These are phyloP conservation scores for Andrena fulva DNA, from an alignment of 2,888 invertebrate species.

Conservation along the genomic window DNA sequence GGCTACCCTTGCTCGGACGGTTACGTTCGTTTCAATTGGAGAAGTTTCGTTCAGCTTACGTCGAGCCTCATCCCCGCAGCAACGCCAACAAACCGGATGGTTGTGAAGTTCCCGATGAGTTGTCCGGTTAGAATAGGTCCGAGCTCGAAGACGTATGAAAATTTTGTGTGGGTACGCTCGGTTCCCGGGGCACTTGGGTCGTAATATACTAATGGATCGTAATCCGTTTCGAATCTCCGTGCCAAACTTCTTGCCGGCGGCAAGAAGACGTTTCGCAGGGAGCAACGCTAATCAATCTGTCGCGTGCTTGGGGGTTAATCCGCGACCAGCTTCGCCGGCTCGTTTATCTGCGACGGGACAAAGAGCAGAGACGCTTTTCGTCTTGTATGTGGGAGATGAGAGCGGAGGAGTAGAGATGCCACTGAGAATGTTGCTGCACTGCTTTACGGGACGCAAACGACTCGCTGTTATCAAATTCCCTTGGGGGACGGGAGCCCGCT, in stretches of 20 bases:
- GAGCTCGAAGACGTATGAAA: not conserved
- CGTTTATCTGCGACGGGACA: conserved; percentile 21
- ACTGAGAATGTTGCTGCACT: not conserved
- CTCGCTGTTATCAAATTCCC: conserved; percentile 46
- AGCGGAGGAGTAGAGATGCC: not conserved
- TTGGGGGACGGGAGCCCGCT: conserved; percentile 14
- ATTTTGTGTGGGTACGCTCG: not conserved
- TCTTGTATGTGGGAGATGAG: too few relatives aligned
- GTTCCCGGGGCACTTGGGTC: not conserved
- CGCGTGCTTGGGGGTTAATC: conserved; percentile 9
- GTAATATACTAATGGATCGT: conserved; percentile 8
- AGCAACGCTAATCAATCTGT: conserved; percentile 21
- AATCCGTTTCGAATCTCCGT: conserved; percentile 25
- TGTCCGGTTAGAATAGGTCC: not conserved
- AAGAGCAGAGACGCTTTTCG: conserved; percentile 11
- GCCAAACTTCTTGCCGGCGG: conserved; percentile 12
- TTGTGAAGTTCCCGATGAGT: conserved; percentile 21
- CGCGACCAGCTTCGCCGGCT: not conserved
- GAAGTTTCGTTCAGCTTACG: not conserved
- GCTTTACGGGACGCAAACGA: conserved; percentile 25
- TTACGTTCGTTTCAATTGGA: conserved; percentile 2
- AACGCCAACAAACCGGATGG: not conserved
- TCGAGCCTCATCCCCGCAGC: not conserved
- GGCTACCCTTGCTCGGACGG: not conserved
- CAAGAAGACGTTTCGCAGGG: not conserved